These are phyloP conservation scores for Anagrus nilaparvatae DNA, from an alignment of 1,140 invertebrate species.

Conservation along the genomic window DNA sequence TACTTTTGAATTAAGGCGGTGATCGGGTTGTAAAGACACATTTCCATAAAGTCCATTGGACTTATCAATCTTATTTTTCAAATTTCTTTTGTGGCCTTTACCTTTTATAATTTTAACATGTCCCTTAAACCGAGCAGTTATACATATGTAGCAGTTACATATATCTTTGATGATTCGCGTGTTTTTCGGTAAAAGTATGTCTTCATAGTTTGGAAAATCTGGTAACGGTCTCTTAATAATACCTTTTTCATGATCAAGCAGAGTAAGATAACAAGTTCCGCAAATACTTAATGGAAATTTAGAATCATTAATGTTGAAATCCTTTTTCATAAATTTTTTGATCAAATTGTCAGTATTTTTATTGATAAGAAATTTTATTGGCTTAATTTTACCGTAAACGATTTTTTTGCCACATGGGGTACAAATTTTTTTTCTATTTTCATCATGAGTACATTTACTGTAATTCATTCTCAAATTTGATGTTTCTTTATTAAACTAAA, in stretches of 20 bases:
- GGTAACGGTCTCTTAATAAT: neutral
- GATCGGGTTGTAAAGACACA: no score
- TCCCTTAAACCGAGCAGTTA: neutral
- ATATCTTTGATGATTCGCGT: neutral
- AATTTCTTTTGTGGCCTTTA: neutral
- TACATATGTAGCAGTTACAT: constrained; percentile 3
- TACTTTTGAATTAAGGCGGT: no score
- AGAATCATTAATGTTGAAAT: neutral
- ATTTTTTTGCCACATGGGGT: constrained; percentile 1
- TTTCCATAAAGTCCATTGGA: neutral
- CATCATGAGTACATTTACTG: constrained; percentile 1
- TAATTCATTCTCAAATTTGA: neutral
- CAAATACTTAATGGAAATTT: constrained; percentile 3
- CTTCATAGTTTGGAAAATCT: neutral
- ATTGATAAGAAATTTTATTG: neutral
- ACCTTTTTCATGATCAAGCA: neutral
- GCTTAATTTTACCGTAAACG: neutral
- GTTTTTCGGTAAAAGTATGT: neutral
- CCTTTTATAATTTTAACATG: neutral
- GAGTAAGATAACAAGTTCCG: neutral
- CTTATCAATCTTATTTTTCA: neutral
- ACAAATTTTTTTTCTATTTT: constrained; percentile 3
- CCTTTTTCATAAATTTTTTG: neutral
- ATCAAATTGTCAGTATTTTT: neutral
- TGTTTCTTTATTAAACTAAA: no score